phyloP scores from a whole-genome alignment of 2,888 invertebrate species.

The Ommatoiulus sabulosus region DNA sequence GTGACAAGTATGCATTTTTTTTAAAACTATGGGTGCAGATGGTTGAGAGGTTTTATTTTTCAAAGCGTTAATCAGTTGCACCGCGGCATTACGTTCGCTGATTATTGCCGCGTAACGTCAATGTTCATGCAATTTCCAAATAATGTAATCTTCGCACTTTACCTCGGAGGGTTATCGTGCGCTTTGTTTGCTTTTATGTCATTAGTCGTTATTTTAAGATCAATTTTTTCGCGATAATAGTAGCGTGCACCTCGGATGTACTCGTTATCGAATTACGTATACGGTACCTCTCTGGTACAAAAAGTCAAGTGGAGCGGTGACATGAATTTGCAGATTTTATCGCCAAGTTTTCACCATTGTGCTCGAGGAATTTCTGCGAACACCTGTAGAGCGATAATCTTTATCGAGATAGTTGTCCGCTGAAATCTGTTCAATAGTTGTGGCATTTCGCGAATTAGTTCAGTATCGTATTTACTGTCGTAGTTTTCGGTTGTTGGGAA shows the following conservation, averaged over 20 bases:
- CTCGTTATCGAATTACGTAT: neutral
- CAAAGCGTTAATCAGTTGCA: too few species aligned
- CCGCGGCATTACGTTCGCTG: too few species aligned
- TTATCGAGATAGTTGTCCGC: neutral
- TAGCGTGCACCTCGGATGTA: neutral
- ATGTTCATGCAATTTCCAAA: neutral
- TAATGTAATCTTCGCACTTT: neutral
- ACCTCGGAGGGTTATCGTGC: neutral
- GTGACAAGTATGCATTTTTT: too few species aligned
- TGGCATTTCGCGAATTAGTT: neutral
- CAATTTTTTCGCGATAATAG: neutral
- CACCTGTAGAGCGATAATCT: neutral
- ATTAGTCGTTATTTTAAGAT: too few species aligned
- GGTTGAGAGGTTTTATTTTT: too few species aligned
- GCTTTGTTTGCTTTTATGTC: too few species aligned
- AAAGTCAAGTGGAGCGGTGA: neutral
- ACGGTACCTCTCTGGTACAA: neutral
- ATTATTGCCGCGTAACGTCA: too few species aligned
- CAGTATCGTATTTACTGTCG: neutral
- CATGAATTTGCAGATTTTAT: neutral
- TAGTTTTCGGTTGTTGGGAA: neutral
- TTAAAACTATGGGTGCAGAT: too few species aligned
- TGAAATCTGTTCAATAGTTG: neutral
- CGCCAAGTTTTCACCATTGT: neutral
- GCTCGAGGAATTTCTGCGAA: neutral